Percentiles rank a stretch among this genome's conserved stretches.
phyloP scores from a whole-genome alignment of 1,140 invertebrate species.

The Drosophila gunungcola region DNA sequence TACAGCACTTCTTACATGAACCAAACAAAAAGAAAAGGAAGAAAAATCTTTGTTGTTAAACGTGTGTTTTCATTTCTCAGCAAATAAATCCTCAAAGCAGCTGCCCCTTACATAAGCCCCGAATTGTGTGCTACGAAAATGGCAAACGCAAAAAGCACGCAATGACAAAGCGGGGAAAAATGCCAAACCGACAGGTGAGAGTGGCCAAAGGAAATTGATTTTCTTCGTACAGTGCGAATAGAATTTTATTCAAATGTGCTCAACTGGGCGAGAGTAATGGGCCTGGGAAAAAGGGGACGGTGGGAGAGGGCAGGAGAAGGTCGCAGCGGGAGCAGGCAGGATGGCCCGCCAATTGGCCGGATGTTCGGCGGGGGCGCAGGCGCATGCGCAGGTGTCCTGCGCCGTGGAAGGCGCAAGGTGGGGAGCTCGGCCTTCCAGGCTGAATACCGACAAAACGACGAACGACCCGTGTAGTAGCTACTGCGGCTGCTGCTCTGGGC shows the following conservation, averaged over 20 bases:
- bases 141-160: slow-evolving; percentile 20
- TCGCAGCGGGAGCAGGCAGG: slow-evolving; percentile 3
- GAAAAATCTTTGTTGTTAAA: slow-evolving; percentile 36
- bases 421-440: slow-evolving; percentile 71
- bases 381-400: slow-evolving; percentile 75
- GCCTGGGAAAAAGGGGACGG: slow-evolving; percentile 60
- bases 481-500: slow-evolving; percentile 9
- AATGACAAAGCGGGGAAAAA: slow-evolving; percentile 9
- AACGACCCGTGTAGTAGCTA: not conserved
- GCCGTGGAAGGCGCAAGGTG: slow-evolving; percentile 63
- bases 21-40: not conserved
- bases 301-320: not conserved
- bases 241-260: slow-evolving; percentile 82
- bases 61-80: not conserved
- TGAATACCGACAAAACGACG: slow-evolving; percentile 77
- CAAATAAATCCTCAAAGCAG: slow-evolving; percentile 18
- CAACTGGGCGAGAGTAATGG: slow-evolving; percentile 80
- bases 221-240: slow-evolving; percentile 61
- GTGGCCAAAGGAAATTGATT: slow-evolving; percentile 58
- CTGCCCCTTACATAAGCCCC: slow-evolving; percentile 59
- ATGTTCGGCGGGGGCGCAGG: slow-evolving; percentile 36
- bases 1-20: not conserved
- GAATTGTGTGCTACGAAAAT: slow-evolving; percentile 61
- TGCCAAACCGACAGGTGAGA: slow-evolving; percentile 45
- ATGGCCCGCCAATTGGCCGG: slow-evolving; percentile 67